Percentiles rank a stretch among this genome's conserved stretches.
Evolutionary conservation across 2,797 vertebrate genomes (phyloP).

Genomic region (Valencia hispanica): DNA sequence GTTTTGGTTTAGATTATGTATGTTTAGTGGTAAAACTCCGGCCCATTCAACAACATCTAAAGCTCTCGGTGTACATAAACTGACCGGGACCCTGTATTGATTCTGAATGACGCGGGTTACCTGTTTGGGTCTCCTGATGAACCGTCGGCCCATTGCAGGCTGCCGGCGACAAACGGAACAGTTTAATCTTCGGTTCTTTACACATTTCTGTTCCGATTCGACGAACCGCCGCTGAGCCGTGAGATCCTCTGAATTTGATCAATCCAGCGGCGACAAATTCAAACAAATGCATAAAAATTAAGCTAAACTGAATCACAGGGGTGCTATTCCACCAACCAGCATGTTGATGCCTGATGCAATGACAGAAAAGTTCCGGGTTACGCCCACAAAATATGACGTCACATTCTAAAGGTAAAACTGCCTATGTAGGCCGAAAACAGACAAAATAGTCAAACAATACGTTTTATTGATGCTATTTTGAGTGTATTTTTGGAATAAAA

Average conservation of each 20-base stretch:
- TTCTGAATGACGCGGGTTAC: conserved; percentile 11
- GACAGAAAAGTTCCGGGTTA: conserved; percentile 66
- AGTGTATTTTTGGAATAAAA: not conserved
- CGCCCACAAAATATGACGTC: conserved; percentile 46
- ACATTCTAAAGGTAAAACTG: conserved; percentile 59
- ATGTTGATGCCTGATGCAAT: conserved; percentile 36
- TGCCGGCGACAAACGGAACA: conserved; percentile 66
- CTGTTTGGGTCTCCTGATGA: conserved; percentile 36
- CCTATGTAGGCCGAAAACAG: no score
- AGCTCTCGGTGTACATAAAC: no score
- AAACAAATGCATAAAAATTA: conserved; percentile 55
- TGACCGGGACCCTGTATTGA: not conserved
- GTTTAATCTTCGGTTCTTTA: conserved; percentile 75
- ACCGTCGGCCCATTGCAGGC: conserved; percentile 46
- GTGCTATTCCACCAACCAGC: not conserved
- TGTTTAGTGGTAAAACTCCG: not conserved
- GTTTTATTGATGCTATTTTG: not conserved
- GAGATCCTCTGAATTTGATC: not conserved
- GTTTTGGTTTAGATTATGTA: not conserved
- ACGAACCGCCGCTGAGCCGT: conserved; percentile 4
- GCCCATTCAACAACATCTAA: not conserved
- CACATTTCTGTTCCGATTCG: conserved; percentile 60
- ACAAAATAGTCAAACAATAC: not conserved
- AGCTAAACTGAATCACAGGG: not conserved
- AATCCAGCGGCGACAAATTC: not conserved